Evolutionary conservation across 2,113 vertebrate genomes (phyloP), one percentile per base, ranked within the genome.

Genomic region (Reinhardtius hippoglossoides): DNA sequence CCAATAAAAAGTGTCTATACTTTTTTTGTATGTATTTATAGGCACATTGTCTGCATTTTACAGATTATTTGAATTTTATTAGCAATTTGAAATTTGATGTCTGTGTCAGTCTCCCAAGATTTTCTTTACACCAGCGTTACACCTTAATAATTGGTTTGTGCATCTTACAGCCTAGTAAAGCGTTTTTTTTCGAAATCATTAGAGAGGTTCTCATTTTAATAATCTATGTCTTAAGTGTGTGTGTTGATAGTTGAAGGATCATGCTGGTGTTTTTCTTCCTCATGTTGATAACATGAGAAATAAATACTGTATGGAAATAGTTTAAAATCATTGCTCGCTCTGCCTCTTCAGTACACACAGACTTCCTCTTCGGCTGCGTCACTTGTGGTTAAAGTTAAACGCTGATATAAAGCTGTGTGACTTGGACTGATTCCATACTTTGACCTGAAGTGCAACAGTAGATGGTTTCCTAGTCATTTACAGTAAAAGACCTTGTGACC

Each of bases 21-120:
- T 81, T 76, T 93, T 66, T 93, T 92, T 93, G 87, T 93, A 93
- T 66, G 89, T 94, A 93, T 93, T 92, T 92, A 83, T 91, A 93
- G 88, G 76, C 85, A 87, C 78, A 76, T 67, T 84, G 69, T 90
- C 78, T 91, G 89, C 92, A 92, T 91, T 31, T 94, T 88, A 87
- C 83, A 40, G 71, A 82, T 89, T 74, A 82, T 88, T 84, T 86
- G 80, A 85, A 72, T 89, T 91, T 87, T 83, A 88, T 83, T 85
- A 81, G 82, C 87, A 67, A 87, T 87, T 65, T 80, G 66, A 80
- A 79, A 81, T 85, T 90, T 73, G 78, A 85, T 83, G 70, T 92
- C 76, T 82, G 58, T 84, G 55, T 83, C 31, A 31, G 31, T 31
- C 76, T 86, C 67, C 70, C 69, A 66, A 75, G 71, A 79, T 88